These are phyloP conservation scores for Agrotis clavis DNA, from an alignment of 2,888 invertebrate species.

Conservation along the genomic window DNA sequence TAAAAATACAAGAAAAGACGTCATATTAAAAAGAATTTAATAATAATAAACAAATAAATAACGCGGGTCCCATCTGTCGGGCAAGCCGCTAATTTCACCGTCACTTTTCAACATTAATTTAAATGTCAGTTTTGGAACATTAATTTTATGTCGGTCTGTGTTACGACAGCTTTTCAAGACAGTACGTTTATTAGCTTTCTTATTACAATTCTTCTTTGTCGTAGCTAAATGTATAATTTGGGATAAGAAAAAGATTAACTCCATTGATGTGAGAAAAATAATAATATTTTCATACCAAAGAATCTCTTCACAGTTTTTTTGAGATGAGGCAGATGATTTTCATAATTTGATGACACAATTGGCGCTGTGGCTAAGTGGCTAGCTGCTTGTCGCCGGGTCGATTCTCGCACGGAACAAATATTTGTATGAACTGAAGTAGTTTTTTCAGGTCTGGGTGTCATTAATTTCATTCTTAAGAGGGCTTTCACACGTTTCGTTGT, in stretches of 20 bases:
- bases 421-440: too few species aligned
- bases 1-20: slow-evolving; percentile 21
- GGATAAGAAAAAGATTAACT: not conserved
- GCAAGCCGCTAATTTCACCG: slow-evolving; percentile 70
- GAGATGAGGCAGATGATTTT: not conserved
- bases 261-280: not conserved
- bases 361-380: too few species aligned
- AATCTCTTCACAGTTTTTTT: not conserved
- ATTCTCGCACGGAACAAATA: too few species aligned
- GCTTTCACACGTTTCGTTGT: too few species aligned
- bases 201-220: slow-evolving; percentile 14
- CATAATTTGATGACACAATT: not conserved
- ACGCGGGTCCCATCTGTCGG: slow-evolving; percentile 59
- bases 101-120: slow-evolving; percentile 70
- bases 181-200: slow-evolving; percentile 26
- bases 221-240: not conserved
- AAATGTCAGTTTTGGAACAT: slow-evolving; percentile 66
- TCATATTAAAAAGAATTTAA: slow-evolving; percentile 68
- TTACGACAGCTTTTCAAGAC: slow-evolving; percentile 37
- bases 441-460: too few species aligned
- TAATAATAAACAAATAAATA: slow-evolving; percentile 69
- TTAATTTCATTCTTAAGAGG: too few species aligned
- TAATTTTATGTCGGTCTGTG: slow-evolving; percentile 67
- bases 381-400: too few species aligned
- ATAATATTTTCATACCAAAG: not conserved